phyloP scores from a whole-genome alignment of 2,888 invertebrate genomes.

The Caenorhabditis uteleia region DNA sequence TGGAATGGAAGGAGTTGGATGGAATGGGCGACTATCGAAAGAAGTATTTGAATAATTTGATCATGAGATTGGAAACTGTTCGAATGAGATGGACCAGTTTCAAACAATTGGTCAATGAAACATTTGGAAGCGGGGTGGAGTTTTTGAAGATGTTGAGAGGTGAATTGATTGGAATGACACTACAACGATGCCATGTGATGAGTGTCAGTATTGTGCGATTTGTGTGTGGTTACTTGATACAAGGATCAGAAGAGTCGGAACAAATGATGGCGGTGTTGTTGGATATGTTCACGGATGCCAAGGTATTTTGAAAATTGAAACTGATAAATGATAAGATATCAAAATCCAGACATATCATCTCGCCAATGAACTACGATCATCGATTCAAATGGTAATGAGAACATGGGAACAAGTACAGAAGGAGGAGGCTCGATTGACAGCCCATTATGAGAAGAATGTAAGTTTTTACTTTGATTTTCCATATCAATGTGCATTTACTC shows the following conservation, averaged over 20 bases:
- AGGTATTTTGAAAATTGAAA: conserved; percentile 2
- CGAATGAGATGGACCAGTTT: conserved; percentile 22
- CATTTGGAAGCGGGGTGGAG: conserved; percentile 8
- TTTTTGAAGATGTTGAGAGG: conserved; percentile 22
- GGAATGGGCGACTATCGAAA: conserved; percentile 15
- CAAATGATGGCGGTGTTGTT: conserved; percentile 19
- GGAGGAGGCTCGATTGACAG: too few species aligned
- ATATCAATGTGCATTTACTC: too few species aligned
- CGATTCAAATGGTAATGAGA: conserved; percentile 15
- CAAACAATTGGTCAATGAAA: conserved; percentile 7
- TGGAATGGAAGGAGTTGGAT: conserved; percentile 4
- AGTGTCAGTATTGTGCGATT: conserved; percentile 20
- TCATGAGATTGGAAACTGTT: conserved; percentile 14
- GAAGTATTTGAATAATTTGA: conserved; percentile 17
- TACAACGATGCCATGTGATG: conserved; percentile 16
- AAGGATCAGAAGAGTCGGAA: conserved; percentile 13
- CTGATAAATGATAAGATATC: not conserved
- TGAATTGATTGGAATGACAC: conserved; percentile 27
- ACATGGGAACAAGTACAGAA: not conserved
- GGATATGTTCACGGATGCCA: conserved; percentile 27
- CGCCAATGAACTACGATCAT: conserved; percentile 28
- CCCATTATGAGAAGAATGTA: not conserved
- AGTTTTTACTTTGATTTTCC: not conserved
- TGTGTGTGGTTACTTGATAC: conserved; percentile 13
- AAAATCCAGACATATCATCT: conserved; percentile 19